Percentiles rank a stretch among this genome's conserved stretches.
Conservation (phyloP, 2,797 vertebrate species). For the Mormyrus hasselquistii region DNA sequence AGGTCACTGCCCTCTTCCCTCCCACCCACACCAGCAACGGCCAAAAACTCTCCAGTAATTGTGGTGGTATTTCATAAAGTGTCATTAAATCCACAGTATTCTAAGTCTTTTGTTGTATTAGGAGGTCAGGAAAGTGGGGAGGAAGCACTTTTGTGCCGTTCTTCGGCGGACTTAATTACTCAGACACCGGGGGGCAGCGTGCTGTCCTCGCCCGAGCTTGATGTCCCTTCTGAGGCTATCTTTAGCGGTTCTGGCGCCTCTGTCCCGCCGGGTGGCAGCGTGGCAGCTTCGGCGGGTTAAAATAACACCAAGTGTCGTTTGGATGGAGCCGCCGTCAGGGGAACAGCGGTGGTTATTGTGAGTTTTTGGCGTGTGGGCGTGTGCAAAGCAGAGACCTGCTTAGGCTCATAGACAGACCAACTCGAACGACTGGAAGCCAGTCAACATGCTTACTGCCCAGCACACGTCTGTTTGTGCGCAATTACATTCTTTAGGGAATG, state of each 20-base stretch:
- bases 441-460: background rate
- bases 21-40: background rate
- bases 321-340: slow-evolving; percentile 35
- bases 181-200: slow-evolving; percentile 15
- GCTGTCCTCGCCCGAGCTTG: slow-evolving; percentile 17
- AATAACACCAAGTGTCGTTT: slow-evolving; percentile 33
- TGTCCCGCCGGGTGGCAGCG: slow-evolving; percentile 28
- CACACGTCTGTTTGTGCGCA: background rate
- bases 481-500: background rate
- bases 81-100: slow-evolving; percentile 12
- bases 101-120: background rate
- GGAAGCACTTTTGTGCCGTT: background rate
- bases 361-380: background rate
- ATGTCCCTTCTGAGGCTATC: slow-evolving; percentile 31
- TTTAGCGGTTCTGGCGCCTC: slow-evolving; percentile 26
- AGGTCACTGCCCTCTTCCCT: background rate
- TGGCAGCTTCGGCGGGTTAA: slow-evolving; percentile 30
- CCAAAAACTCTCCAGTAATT: slow-evolving; percentile 9
- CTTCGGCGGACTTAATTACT: background rate
- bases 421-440: background rate
- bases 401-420: background rate
- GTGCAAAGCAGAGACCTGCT: background rate
- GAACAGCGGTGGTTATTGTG: slow-evolving; percentile 16
- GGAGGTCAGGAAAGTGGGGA: background rate
- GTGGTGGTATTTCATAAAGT: slow-evolving; percentile 4